Conservation (phyloP, 2,113 vertebrate species). For the Falco punctatus region DNA sequence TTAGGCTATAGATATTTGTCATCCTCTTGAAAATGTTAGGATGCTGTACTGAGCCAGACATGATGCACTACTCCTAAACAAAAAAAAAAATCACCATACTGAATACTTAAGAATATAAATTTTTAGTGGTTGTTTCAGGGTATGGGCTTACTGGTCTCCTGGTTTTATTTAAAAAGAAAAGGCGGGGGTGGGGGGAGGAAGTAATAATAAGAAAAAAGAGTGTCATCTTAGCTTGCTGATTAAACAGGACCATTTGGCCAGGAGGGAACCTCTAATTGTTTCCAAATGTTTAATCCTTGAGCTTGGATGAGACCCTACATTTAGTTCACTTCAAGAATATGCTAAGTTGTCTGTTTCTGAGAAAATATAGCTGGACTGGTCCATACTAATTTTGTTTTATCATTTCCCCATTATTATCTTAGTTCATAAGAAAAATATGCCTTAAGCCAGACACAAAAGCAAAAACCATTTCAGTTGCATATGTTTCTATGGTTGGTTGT, state of each 20-base stretch:
- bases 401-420: conserved; percentile 19
- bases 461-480: conserved; percentile 5
- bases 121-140: neutral
- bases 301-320: conserved; percentile 55
- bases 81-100: neutral
- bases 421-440: conserved; percentile 69
- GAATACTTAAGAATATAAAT: neutral
- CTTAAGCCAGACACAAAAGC: conserved; percentile 48
- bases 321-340: conserved; percentile 70
- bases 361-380: conserved; percentile 59
- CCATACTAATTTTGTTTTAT: conserved; percentile 59
- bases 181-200: neutral
- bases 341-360: conserved; percentile 63
- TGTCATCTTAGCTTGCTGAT: conserved; percentile 43
- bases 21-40: neutral
- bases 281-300: conserved; percentile 75
- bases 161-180: neutral
- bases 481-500: conserved; percentile 3
- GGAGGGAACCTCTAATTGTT: conserved; percentile 70
- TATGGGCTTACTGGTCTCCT: neutral
- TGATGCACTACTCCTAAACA: neutral
- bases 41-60: neutral
- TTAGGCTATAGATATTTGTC: neutral
- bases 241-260: conserved; percentile 38
- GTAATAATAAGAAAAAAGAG: neutral